Percentiles rank a stretch among this genome's conserved stretches.
phyloP scores from a whole-genome alignment of 1,140 invertebrate genomes.

The Liolophura sinensis region DNA sequence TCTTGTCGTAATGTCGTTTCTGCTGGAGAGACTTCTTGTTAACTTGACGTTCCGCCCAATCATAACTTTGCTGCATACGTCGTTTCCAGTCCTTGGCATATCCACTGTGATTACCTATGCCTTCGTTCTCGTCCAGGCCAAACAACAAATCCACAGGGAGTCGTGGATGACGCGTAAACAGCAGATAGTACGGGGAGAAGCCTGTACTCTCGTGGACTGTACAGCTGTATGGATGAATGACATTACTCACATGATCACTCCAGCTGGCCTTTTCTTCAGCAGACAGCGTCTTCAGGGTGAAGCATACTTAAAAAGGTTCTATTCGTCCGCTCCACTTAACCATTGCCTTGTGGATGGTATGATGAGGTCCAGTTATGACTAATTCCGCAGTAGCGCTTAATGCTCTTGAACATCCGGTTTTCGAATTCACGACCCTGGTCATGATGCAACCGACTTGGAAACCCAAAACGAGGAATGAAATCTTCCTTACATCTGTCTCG shows the following conservation, averaged over 20 bases:
- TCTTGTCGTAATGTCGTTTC: slow-evolving; percentile 4
- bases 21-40: background rate
- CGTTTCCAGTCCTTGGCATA: slow-evolving; percentile 7
- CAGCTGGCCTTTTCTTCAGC: slow-evolving; percentile 14
- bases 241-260: background rate
- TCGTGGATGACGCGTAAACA: slow-evolving; percentile 9
- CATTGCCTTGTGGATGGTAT: slow-evolving; percentile 21
- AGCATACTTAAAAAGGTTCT: slow-evolving; percentile 11
- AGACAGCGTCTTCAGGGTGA: slow-evolving; percentile 12
- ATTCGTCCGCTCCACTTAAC: slow-evolving; percentile 12
- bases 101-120: background rate
- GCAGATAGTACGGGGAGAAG: slow-evolving; percentile 9
- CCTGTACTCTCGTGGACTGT: slow-evolving; percentile 17
- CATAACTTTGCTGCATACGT: slow-evolving; percentile 9
- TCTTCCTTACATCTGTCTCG: slow-evolving; percentile 20
- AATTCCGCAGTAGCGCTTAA: slow-evolving; percentile 11
- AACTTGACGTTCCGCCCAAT: slow-evolving; percentile 4
- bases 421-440: slow-evolving; percentile 17
- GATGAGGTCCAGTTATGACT: slow-evolving; percentile 11
- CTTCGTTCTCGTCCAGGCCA: slow-evolving; percentile 2
- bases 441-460: slow-evolving; percentile 13
- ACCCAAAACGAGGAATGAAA: slow-evolving; percentile 24
- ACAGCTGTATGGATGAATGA: slow-evolving; percentile 16
- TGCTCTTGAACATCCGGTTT: slow-evolving; percentile 10
- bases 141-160: slow-evolving; percentile 17